Percentiles rank a stretch among this genome's conserved stretches.
These are phyloP conservation scores for Stenoptilia bipunctidactyla DNA, from an alignment of 2,888 invertebrate genomes.

Conservation along the genomic window DNA sequence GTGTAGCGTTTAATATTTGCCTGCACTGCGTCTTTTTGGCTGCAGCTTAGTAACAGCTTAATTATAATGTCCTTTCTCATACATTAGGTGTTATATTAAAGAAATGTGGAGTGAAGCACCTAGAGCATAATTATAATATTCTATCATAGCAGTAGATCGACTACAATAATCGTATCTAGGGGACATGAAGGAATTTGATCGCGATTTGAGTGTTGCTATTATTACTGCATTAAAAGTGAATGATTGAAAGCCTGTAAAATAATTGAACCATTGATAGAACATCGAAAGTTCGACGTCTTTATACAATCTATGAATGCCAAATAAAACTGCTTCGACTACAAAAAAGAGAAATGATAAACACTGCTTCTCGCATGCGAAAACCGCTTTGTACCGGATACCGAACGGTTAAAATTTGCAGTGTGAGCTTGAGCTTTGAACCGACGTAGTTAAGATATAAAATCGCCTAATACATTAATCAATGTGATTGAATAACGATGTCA, in stretches of 20 bases:
- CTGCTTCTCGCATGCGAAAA: constrained; percentile 1
- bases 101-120: constrained; percentile 35
- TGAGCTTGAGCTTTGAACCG: constrained; percentile 57
- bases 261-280: no score
- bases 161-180: constrained; percentile 4
- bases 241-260: no score
- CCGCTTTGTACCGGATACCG: neutral
- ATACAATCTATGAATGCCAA: no score
- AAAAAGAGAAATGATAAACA: constrained; percentile 8
- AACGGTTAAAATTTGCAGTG: constrained; percentile 24
- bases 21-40: constrained; percentile 40
- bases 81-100: constrained; percentile 38
- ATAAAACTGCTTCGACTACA: no score
- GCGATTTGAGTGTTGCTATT: constrained; percentile 7
- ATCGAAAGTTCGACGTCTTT: no score
- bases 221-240: no score
- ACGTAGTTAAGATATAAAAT: constrained; percentile 41
- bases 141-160: constrained; percentile 5
- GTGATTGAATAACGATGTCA: no score
- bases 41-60: constrained; percentile 50
- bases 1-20: constrained; percentile 34
- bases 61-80: constrained; percentile 24
- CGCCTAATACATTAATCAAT: no score
- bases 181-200: neutral
- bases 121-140: constrained; percentile 15